These are phyloP conservation scores for Aix galericulata DNA, from an alignment of 2,113 vertebrate genomes.

Conservation along the genomic window DNA sequence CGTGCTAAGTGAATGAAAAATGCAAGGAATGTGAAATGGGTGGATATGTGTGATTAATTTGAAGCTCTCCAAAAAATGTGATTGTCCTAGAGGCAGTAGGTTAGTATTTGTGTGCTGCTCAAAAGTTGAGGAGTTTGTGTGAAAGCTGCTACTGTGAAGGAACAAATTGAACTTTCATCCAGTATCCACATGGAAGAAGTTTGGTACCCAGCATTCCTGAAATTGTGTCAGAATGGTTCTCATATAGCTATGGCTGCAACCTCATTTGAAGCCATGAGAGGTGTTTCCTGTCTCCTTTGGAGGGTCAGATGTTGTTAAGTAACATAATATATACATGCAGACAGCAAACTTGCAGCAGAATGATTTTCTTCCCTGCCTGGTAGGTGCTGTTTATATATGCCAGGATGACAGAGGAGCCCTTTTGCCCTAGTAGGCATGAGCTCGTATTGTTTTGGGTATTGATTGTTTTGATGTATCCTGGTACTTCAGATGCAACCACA, in stretches of 20 bases:
- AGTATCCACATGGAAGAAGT: fast-evolving
- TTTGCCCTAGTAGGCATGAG: slow-evolving; percentile 18
- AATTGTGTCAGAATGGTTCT: fast-evolving
- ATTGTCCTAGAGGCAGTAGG: fast-evolving
- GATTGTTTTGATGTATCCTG: fast-evolving
- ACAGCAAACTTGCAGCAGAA: not conserved
- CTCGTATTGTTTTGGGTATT: not conserved
- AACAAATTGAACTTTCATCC: fast-evolving
- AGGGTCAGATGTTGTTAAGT: not conserved
- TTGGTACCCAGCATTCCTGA: not conserved
- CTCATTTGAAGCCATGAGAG: not conserved
- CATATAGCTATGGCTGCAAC: fast-evolving
- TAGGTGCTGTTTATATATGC: fast-evolving
- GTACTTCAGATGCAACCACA: fast-evolving
- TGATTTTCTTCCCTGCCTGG: fast-evolving
- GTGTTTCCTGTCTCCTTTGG: not conserved
- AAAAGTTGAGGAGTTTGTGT: not conserved
- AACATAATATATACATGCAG: no score
- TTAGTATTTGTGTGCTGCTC: not conserved
- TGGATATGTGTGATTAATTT: not conserved
- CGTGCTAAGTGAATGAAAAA: not conserved
- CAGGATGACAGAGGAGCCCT: not conserved
- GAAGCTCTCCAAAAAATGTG: not conserved
- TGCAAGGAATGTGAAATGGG: not conserved
- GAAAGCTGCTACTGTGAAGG: not conserved